Percentiles rank a stretch among this genome's conserved stretches.
phyloP scores from a whole-genome alignment of 2,113 vertebrate species.

The Leucosticte australis region DNA sequence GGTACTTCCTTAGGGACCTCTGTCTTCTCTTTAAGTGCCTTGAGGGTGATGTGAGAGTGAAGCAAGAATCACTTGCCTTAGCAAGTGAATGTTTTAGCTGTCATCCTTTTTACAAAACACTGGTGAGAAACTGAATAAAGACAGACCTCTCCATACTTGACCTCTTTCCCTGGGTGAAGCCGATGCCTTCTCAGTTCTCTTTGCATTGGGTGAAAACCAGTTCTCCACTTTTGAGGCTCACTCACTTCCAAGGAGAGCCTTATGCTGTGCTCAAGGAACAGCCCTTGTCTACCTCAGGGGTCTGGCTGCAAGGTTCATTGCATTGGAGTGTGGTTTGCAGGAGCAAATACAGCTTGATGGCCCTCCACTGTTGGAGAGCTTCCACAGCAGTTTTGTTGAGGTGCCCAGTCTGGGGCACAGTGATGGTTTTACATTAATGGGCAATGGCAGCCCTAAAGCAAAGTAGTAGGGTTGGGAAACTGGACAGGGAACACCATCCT shows the following conservation, averaged over 20 bases:
- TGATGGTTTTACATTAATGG: neutral
- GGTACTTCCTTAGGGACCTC: neutral
- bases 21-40: neutral
- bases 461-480: too few species aligned
- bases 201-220: neutral
- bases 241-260: neutral
- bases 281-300: fast-evolving
- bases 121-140: neutral
- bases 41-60: neutral
- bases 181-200: neutral
- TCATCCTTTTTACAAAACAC: neutral
- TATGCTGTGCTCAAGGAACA: neutral
- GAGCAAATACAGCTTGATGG: neutral
- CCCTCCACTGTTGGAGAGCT: neutral
- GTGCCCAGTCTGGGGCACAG: neutral
- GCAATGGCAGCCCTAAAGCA: neutral
- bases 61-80: neutral
- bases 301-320: neutral
- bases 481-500: neutral
- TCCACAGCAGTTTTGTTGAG: neutral
- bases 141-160: neutral
- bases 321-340: neutral
- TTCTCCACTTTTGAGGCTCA: neutral
- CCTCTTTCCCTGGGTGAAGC: neutral
- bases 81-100: neutral